Evolutionary conservation across 2,888 invertebrate species (phyloP).

Genomic region (Koerneria pararmatus): DNA sequence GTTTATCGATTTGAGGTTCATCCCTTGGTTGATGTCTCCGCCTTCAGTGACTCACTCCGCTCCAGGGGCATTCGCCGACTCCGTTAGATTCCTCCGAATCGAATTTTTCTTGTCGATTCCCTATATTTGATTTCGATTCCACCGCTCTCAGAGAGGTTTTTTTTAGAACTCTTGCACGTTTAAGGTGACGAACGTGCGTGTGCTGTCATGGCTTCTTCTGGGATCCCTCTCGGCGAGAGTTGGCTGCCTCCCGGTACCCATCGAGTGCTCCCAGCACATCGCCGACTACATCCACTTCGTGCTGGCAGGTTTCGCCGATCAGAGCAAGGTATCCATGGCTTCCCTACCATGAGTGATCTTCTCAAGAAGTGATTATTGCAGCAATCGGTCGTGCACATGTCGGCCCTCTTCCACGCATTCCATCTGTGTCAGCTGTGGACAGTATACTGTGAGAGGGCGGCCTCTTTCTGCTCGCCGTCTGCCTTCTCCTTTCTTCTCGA

Average conservation of each 20-base stretch:
- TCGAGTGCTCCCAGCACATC: constrained; percentile 90
- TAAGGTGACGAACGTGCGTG: constrained; percentile 82
- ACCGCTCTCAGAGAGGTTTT: background rate
- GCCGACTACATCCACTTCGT: constrained; percentile 95
- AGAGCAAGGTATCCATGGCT: constrained; percentile 72
- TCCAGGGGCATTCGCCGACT: constrained; percentile 56
- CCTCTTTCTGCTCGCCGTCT: constrained; percentile 28
- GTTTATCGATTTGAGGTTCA: constrained; percentile 51
- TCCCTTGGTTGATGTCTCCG: constrained; percentile 58
- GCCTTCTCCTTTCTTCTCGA: constrained; percentile 71
- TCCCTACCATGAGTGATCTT: background rate
- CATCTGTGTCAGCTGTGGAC: constrained; percentile 98
- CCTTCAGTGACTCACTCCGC: constrained; percentile 55
- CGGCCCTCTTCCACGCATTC: constrained; percentile 91
- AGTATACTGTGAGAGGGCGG: constrained; percentile 79
- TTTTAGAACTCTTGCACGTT: background rate
- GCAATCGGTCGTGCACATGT: constrained; percentile 87
- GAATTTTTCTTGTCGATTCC: constrained; percentile 67
- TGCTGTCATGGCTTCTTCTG: constrained; percentile 89
- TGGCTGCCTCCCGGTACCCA: constrained; percentile 78
- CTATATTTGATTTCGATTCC: constrained; percentile 81
- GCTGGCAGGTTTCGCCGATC: constrained; percentile 92
- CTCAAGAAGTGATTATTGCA: constrained; percentile 44
- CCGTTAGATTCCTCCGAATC: constrained; percentile 43
- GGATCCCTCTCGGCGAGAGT: constrained; percentile 74